Percentiles rank a stretch among this genome's conserved stretches.
These are phyloP conservation scores for Amiota mariae DNA, from an alignment of 2,888 invertebrate genomes.

Conservation along the genomic window DNA sequence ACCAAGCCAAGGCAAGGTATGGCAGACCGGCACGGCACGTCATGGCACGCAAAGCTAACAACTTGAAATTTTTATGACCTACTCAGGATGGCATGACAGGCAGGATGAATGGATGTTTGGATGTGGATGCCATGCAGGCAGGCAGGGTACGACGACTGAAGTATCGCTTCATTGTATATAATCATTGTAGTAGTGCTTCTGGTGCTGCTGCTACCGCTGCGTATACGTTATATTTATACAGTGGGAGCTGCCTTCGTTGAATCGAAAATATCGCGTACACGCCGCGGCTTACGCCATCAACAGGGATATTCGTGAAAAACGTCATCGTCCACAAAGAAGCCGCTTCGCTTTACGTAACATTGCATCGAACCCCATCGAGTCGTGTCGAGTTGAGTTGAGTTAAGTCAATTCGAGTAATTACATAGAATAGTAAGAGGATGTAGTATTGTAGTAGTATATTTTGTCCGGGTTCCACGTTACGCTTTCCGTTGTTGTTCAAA, in stretches of 20 bases:
- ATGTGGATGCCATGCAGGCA: background rate
- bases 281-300: background rate
- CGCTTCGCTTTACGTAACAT: background rate
- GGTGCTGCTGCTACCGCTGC: conserved; percentile 39
- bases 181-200: background rate
- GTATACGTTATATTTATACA: conserved; percentile 52
- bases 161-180: background rate
- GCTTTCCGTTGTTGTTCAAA: conserved; percentile 35
- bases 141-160: background rate
- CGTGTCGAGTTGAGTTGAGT: no score
- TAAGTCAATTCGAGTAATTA: background rate
- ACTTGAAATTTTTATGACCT: conserved; percentile 26
- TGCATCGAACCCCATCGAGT: background rate
- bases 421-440: background rate
- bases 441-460: background rate
- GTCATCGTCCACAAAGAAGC: conserved; percentile 3
- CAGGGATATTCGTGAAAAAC: background rate
- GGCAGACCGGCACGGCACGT: background rate
- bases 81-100: conserved; percentile 14
- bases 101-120: background rate
- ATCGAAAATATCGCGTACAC: conserved; percentile 14
- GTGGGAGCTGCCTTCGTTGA: conserved; percentile 1
- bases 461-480: conserved; percentile 16
- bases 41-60: conserved; percentile 23
- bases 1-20: background rate